A percentile compares a stretch with the other conserved stretches of the same genome.
Conservation (phyloP, 2,797 vertebrate genomes). For the Oreonectes daqikongensis region DNA sequence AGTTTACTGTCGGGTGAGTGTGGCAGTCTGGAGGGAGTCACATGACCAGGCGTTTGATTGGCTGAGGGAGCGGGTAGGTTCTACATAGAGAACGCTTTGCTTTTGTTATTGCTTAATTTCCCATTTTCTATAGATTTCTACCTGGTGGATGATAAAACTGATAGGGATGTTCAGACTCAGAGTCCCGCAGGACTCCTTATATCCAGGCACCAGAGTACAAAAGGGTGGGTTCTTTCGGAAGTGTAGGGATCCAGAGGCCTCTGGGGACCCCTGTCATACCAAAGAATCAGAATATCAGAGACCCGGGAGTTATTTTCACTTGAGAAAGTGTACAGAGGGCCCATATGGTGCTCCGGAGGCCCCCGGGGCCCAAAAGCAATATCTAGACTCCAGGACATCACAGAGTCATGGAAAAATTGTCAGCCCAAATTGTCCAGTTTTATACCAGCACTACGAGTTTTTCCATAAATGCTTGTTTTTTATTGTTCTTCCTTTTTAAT, state of each 20-base stretch:
- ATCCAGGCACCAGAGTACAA: background rate
- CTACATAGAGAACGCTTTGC: background rate
- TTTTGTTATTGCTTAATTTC: background rate
- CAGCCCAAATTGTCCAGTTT: background rate
- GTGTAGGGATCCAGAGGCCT: background rate
- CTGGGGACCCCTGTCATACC: background rate
- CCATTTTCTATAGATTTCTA: background rate
- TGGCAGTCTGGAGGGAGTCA: conserved; percentile 7
- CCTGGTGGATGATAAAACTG: background rate
- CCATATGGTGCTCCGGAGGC: background rate
- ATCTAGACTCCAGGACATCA: conserved; percentile 10
- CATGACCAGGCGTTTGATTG: background rate
- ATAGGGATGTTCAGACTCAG: background rate
- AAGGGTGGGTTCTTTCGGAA: background rate
- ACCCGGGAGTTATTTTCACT: background rate
- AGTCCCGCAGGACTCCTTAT: background rate
- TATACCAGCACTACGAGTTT: too few species aligned
- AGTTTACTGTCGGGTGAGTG: background rate
- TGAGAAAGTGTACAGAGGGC: background rate
- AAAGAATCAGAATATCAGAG: conserved; percentile 3
- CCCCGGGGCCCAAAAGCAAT: background rate
- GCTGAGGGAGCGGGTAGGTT: background rate
- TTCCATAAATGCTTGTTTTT: background rate
- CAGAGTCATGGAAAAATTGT: background rate
- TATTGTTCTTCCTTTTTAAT: background rate